A percentile compares a stretch with the other conserved stretches of the same genome.
These are phyloP conservation scores for Lepus timidus DNA, from an alignment of 2,113 vertebrate genomes.

Conservation along the genomic window DNA sequence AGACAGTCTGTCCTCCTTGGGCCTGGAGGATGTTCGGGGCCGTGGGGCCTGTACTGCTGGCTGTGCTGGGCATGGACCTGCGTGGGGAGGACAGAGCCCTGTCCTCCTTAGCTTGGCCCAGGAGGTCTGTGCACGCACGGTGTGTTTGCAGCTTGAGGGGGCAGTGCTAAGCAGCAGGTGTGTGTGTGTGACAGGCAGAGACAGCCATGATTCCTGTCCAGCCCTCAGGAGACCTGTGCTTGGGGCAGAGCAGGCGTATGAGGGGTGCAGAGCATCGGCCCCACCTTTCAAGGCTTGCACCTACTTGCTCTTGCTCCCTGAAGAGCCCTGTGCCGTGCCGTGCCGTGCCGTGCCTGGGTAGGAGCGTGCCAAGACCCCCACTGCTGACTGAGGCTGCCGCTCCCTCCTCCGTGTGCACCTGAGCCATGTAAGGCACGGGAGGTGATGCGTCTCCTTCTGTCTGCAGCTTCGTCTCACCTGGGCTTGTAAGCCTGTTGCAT, in stretches of 20 bases:
- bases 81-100: accelerated
- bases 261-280: accelerated
- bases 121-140: accelerated
- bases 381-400: accelerated
- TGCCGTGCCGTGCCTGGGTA: no score
- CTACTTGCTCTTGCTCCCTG: accelerated
- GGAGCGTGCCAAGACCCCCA: accelerated
- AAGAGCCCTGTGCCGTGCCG: no score
- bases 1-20: accelerated
- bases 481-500: neutral
- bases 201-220: accelerated
- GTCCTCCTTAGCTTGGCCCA: accelerated
- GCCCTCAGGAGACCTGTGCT: no score
- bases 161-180: neutral
- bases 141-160: neutral
- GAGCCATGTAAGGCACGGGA: neutral
- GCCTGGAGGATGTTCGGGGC: neutral
- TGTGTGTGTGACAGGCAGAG: no score
- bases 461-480: neutral
- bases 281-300: neutral
- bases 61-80: no score
- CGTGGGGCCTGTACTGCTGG: neutral
- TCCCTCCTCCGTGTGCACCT: neutral
- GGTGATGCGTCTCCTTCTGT: neutral
- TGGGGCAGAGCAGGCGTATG: neutral